phyloP scores from a whole-genome alignment of 2,113 vertebrate species.

The Albula glossodonta region DNA sequence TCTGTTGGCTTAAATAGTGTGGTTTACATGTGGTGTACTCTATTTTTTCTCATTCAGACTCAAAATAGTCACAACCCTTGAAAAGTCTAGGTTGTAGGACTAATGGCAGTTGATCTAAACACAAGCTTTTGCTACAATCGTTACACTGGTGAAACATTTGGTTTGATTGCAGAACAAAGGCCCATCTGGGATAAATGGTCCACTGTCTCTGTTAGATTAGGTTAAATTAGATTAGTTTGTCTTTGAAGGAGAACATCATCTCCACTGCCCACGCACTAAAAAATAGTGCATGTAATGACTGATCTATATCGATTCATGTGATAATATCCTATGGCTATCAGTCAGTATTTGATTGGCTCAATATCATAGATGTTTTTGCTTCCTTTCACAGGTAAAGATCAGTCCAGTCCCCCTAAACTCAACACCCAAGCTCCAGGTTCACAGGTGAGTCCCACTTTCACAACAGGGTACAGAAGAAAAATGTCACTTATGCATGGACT shows the following conservation, averaged over 20 bases:
- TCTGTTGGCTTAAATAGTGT: neutral
- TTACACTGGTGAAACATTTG: too few relatives aligned
- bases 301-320: neutral
- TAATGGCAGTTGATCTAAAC: too few relatives aligned
- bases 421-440: neutral
- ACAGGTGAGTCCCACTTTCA: slow-evolving; percentile 26
- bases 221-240: too few relatives aligned
- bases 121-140: too few relatives aligned
- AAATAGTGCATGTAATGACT: neutral
- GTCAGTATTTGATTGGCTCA: neutral
- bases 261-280: neutral
- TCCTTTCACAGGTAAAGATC: slow-evolving; percentile 41
- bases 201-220: too few relatives aligned
- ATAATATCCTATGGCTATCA: neutral
- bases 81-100: too few relatives aligned
- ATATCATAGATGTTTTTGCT: neutral
- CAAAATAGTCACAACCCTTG: too few relatives aligned
- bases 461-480: neutral
- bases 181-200: too few relatives aligned
- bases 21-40: neutral
- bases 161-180: too few relatives aligned
- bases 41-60: too few relatives aligned
- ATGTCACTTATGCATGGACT: neutral
- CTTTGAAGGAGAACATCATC: neutral
- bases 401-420: slow-evolving; percentile 14